Conservation (phyloP, 2,797 vertebrate species). For the Margarornis squamiger region DNA sequence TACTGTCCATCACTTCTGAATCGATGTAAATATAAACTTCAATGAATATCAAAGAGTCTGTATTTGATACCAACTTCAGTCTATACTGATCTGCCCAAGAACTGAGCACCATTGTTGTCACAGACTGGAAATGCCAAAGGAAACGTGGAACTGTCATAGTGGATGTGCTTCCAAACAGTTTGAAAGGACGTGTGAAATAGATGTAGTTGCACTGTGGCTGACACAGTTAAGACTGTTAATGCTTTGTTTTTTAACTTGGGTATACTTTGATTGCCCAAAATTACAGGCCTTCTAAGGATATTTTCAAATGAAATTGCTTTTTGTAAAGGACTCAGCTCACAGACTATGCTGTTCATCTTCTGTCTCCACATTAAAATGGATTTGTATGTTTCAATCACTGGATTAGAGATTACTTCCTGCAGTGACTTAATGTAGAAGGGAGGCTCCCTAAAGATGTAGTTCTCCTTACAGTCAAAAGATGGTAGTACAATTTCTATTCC, state of each 20-base stretch:
- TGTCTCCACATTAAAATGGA: background rate
- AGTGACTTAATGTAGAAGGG: background rate
- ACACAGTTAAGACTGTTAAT: background rate
- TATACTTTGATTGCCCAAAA: background rate
- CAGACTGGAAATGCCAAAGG: background rate
- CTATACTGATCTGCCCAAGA: background rate
- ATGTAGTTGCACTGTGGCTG: background rate
- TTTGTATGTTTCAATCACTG: background rate
- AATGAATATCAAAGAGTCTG: background rate
- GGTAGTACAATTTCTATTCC: conserved; percentile 47
- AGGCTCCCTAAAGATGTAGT: conserved; percentile 17
- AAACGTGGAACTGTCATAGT: background rate
- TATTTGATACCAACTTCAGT: background rate
- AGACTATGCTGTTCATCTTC: background rate
- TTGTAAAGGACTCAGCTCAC: background rate
- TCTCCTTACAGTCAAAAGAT: conserved; percentile 55
- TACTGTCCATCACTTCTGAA: background rate
- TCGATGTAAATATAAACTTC: background rate
- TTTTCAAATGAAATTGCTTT: background rate
- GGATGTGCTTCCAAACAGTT: background rate
- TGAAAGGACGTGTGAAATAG: background rate
- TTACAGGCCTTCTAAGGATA: background rate
- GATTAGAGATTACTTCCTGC: background rate
- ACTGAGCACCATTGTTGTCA: background rate
- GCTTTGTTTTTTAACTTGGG: background rate